These are phyloP conservation scores for Menidia menidia DNA, from an alignment of 2,797 vertebrate genomes.

Conservation along the genomic window DNA sequence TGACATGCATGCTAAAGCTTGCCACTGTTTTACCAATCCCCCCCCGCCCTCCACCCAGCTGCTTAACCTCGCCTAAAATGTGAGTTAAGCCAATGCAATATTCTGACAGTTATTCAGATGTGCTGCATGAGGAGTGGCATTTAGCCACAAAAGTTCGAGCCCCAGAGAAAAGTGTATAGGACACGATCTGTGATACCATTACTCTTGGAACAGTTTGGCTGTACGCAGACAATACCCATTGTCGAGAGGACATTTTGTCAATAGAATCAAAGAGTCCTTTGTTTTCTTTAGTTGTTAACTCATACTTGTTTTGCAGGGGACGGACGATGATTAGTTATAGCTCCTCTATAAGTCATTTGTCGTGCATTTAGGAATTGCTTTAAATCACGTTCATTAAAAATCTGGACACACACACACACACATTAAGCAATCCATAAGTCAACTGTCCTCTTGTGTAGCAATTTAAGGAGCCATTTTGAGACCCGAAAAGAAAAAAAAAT, in stretches of 20 bases:
- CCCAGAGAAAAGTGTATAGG: conserved; percentile 30
- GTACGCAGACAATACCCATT: background rate
- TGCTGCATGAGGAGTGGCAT: conserved; percentile 62
- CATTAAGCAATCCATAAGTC: too few species aligned
- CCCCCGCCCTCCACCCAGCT: conserved; percentile 14
- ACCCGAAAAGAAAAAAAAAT: too few species aligned
- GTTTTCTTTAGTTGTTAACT: background rate
- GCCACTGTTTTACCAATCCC: conserved; percentile 88
- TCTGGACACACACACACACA: too few species aligned
- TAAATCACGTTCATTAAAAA: too few species aligned
- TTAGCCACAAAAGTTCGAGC: conserved; percentile 60
- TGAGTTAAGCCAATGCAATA: conserved; percentile 78
- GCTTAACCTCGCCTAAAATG: conserved; percentile 40
- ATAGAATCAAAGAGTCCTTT: conserved; percentile 15
- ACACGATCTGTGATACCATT: conserved; percentile 17
- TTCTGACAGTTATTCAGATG: conserved; percentile 52
- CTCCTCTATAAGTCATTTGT: too few species aligned
- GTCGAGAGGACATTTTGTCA: conserved; percentile 13
- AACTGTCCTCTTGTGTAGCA: too few species aligned
- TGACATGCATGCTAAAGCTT: conserved; percentile 95
- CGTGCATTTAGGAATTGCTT: too few species aligned
- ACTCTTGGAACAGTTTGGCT: conserved; percentile 14
- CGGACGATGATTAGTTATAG: too few species aligned
- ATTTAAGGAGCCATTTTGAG: too few species aligned
- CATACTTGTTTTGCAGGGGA: background rate